A percentile compares a stretch with the other conserved stretches of the same genome.
Evolutionary conservation across 1,140 invertebrate genomes (phyloP).

Genomic region (Mercenaria mercenaria): DNA sequence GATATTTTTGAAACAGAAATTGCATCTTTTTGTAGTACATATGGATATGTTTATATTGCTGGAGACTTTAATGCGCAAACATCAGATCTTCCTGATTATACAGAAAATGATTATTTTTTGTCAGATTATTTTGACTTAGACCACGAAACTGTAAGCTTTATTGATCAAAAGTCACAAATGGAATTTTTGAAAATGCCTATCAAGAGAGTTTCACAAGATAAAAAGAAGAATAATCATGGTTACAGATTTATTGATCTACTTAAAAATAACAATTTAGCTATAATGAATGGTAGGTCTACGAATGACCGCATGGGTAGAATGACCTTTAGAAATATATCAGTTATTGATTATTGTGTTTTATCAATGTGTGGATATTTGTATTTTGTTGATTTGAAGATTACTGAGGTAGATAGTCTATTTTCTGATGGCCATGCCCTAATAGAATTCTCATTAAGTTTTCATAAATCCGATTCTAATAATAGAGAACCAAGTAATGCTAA

Average conservation of each 20-base stretch:
- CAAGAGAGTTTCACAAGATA: background rate
- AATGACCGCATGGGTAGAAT: background rate
- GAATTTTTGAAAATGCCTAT: background rate
- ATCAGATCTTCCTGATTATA: background rate
- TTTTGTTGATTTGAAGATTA: too few species aligned
- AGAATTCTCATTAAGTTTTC: background rate
- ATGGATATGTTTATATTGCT: background rate
- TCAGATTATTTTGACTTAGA: background rate
- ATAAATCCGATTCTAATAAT: too few species aligned
- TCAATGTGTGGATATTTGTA: too few species aligned
- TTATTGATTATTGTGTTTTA: background rate
- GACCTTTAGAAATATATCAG: conserved; percentile 24
- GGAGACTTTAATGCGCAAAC: conserved; percentile 14
- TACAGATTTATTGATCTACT: background rate
- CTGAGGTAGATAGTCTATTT: background rate
- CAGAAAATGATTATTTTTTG: background rate
- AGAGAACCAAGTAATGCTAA: too few species aligned
- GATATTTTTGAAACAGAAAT: background rate
- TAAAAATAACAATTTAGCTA: conserved; percentile 27
- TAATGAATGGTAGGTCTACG: background rate
- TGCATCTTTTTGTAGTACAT: background rate
- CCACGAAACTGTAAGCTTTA: too few species aligned
- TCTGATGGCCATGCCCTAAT: conserved; percentile 7
- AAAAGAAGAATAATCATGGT: conserved; percentile 1
- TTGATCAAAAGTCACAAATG: background rate